Conservation (phyloP, 2,888 invertebrate genomes). For the Cybosia mesomella region DNA sequence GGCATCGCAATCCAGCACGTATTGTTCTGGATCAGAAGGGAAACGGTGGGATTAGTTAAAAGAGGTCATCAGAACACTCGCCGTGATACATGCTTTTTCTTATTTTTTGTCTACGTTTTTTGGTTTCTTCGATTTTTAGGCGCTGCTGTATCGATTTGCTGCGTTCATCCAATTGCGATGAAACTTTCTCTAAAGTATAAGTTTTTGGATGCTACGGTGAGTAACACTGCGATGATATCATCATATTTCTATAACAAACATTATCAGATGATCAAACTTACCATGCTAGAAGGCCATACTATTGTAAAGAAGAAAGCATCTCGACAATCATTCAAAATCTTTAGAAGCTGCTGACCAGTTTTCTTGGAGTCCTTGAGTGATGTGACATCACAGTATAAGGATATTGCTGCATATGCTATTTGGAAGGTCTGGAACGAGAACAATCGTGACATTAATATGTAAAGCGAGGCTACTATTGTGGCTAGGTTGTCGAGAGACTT, state of each 20-base stretch:
- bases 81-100: too few species aligned
- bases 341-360: slow-evolving; percentile 21
- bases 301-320: slow-evolving; percentile 30
- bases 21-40: too few species aligned
- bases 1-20: too few species aligned
- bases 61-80: too few species aligned
- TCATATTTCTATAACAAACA: background rate
- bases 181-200: too few species aligned
- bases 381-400: slow-evolving; percentile 33
- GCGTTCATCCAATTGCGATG: too few species aligned
- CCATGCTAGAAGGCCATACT: slow-evolving; percentile 42
- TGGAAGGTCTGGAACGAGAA: slow-evolving; percentile 39
- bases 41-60: too few species aligned
- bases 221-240: background rate
- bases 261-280: slow-evolving; percentile 26
- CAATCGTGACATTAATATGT: background rate
- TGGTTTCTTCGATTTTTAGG: too few species aligned
- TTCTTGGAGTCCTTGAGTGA: slow-evolving; percentile 28
- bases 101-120: too few species aligned
- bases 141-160: too few species aligned
- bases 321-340: slow-evolving; percentile 15
- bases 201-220: too few species aligned
- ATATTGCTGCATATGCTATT: slow-evolving; percentile 30
- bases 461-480: background rate
- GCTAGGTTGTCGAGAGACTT: too few species aligned